Evolutionary conservation across 2,113 vertebrate species (phyloP).

Genomic region (Microtus montanus): DNA sequence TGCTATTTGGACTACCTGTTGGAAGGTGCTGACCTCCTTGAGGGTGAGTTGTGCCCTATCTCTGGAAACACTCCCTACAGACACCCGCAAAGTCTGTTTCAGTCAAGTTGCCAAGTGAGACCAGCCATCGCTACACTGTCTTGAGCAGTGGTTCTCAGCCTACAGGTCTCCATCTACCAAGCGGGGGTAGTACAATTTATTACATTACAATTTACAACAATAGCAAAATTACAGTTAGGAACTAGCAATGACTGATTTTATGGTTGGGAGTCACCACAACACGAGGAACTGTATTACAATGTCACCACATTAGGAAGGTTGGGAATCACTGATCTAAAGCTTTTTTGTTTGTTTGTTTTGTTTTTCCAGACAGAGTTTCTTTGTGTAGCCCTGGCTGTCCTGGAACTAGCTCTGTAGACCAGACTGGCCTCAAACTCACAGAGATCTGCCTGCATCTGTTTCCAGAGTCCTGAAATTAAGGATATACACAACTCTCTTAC

Average conservation of each 20-base stretch:
- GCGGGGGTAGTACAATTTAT: neutral
- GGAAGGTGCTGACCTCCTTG: neutral
- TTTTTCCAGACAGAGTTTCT: neutral
- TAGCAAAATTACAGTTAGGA: neutral
- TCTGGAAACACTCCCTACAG: neutral
- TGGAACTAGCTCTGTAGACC: neutral
- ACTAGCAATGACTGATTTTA: neutral
- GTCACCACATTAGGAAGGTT: neutral
- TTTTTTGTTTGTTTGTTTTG: neutral
- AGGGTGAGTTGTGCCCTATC: neutral
- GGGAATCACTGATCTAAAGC: neutral
- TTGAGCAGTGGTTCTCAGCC: neutral
- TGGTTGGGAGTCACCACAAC: neutral
- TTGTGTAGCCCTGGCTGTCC: neutral
- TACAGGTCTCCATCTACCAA: too few relatives aligned
- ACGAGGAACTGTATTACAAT: neutral
- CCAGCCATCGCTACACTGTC: neutral
- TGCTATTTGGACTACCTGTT: neutral
- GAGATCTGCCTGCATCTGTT: neutral
- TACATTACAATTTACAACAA: neutral
- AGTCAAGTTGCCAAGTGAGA: neutral
- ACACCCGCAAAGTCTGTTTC: neutral
- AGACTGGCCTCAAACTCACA: neutral
- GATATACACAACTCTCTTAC: neutral
- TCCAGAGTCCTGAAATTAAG: neutral